Percentiles rank a stretch among this genome's conserved stretches.
Evolutionary conservation across 2,888 invertebrate genomes (phyloP).

Genomic region (Eristalis tenax): DNA sequence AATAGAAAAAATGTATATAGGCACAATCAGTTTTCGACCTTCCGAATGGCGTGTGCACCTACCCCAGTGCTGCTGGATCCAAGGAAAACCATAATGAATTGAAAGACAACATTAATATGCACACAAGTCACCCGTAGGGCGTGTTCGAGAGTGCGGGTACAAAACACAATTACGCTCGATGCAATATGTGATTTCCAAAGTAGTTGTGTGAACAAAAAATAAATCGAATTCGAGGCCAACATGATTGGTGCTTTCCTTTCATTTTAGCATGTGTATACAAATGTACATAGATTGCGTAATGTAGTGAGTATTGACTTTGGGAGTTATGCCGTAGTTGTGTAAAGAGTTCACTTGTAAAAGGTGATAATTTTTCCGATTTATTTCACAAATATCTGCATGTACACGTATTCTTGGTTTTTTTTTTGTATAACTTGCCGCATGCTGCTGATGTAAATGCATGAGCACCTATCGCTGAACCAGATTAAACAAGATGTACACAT

Average conservation of each 20-base stretch:
- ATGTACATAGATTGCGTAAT: neutral
- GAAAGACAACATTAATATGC: constrained; percentile 30
- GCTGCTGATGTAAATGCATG: neutral
- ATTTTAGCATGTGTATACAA: neutral
- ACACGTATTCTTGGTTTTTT: neutral
- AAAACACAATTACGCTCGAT: neutral
- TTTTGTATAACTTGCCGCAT: neutral
- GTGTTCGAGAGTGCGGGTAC: constrained; percentile 3
- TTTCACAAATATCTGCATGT: neutral
- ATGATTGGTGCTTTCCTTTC: neutral
- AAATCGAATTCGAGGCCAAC: constrained; percentile 4
- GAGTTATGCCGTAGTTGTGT: neutral
- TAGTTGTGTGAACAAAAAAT: neutral
- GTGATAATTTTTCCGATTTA: neutral
- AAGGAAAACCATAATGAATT: neutral
- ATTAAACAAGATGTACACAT: neutral
- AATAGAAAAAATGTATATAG: neutral
- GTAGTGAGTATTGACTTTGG: neutral
- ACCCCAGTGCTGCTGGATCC: neutral
- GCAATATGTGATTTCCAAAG: constrained; percentile 3
- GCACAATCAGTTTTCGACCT: neutral
- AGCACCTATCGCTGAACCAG: neutral
- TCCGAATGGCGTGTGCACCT: neutral
- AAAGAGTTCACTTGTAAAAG: neutral
- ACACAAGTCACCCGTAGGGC: constrained; percentile 18